Conservation (phyloP, 2,888 invertebrate genomes). For the Stenichneumon culpator region DNA sequence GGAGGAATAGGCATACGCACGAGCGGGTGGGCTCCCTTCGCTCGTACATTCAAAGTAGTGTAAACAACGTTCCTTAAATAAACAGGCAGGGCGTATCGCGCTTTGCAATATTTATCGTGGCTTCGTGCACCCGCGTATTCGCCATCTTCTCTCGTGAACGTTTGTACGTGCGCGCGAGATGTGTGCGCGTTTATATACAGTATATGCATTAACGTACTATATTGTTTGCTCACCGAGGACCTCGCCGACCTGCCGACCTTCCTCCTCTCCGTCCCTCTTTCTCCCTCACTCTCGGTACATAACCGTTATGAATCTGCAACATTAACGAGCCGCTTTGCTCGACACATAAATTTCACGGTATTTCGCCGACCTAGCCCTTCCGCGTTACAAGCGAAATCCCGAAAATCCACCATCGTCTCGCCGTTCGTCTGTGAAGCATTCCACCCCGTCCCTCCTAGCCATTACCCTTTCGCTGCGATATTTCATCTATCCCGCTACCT, state of each 20-base stretch:
- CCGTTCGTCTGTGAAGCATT: slow-evolving; percentile 33
- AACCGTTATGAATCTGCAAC: slow-evolving; percentile 75
- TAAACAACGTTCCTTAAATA: slow-evolving; percentile 75
- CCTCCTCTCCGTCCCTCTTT: slow-evolving; percentile 8
- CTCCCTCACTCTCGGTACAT: slow-evolving; percentile 11
- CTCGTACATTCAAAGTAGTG: slow-evolving; percentile 56
- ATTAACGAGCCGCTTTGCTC: slow-evolving; percentile 73
- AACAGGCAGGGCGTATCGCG: slow-evolving; percentile 72
- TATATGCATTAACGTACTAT: slow-evolving; percentile 21
- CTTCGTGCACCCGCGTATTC: slow-evolving; percentile 65
- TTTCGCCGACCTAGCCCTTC: slow-evolving; percentile 61
- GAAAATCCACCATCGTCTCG: slow-evolving; percentile 50
- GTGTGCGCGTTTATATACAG: not conserved
- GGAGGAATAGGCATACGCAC: slow-evolving; percentile 26
- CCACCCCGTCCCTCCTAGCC: not conserved
- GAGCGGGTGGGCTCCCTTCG: not conserved
- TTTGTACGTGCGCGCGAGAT: slow-evolving; percentile 29
- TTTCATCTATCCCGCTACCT: not conserved
- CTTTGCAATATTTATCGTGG: slow-evolving; percentile 77
- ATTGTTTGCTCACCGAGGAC: slow-evolving; percentile 16
- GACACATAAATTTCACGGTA: slow-evolving; percentile 71
- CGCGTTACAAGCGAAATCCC: slow-evolving; percentile 57
- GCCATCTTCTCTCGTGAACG: slow-evolving; percentile 66
- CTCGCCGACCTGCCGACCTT: slow-evolving; percentile 3
- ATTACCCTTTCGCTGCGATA: not conserved